Base-by-base conservation (phyloP, 1,140 invertebrate genomes). In the Fopius arisanus region DNA sequence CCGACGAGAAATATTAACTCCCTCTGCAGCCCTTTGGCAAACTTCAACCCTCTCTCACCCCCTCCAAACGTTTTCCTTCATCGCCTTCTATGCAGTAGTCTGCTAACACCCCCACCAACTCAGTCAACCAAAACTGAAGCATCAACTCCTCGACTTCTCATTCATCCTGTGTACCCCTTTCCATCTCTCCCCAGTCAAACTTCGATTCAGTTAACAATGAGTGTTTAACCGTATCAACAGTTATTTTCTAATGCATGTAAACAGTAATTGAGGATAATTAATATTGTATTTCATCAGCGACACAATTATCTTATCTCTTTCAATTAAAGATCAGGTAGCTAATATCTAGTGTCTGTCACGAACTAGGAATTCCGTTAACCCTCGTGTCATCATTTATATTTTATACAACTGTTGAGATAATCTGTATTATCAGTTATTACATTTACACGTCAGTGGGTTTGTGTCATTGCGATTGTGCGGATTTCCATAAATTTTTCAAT, bases 21-120 rank as follows among this genome's bases (percentile, higher is more conserved):
- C 54, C 54, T 59, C 26, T 59, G 54, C 54, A 59, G 54, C 54
- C 54, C 54, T 59, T 59, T 59, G 54, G 54, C 54, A 59, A 59
- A 59, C 54, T 59, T 23, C 23, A 59, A 14, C 43, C 54, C 12
- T 37, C 33, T 12, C 7, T 5, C 33, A 2, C 33, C 33, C 7
- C 9, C 33, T 5, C 1, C 33, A 2, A 10, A n/a, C 54, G 54
- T 59, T 59, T 59, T 59, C 54, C 54, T 59, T 59, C 54, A 59
- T 59, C 54, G 54, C 54, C 23, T 59, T 59, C 54, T 59, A 59
- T 28, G 23, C 54, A 59, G 54, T 59, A 59, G 54, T 59, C 54
- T 59, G 23, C 54, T 59, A 59, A 59, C 54, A 59, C 54, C 43
- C 43, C 43, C 16, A 5, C 19, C 54, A 59, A 59, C 54, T 59